Evolutionary conservation across 2,797 vertebrate species (phyloP).

Genomic region (Ispidina picta): DNA sequence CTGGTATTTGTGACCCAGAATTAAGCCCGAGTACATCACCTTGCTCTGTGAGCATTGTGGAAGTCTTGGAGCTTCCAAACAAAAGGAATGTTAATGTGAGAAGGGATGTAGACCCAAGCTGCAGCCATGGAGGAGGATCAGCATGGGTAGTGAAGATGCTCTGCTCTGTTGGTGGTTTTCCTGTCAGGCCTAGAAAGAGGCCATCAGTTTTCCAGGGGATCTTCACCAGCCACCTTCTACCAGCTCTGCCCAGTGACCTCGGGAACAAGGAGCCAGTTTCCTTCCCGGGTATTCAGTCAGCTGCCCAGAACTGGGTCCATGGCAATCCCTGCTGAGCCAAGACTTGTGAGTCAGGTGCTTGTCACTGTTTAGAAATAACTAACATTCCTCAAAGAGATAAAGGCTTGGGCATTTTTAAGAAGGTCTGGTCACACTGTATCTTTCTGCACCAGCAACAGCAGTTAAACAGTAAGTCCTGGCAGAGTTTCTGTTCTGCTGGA

Average conservation of each 20-base stretch:
- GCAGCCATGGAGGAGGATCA: not conserved
- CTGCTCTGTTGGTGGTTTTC: not conserved
- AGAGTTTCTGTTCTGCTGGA: not conserved
- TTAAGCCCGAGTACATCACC: not conserved
- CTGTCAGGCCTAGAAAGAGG: not conserved
- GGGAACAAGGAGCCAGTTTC: not conserved
- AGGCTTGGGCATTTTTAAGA: not conserved
- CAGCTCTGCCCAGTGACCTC: not conserved
- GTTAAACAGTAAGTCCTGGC: not conserved
- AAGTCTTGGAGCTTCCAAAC: not conserved
- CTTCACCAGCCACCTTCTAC: not conserved
- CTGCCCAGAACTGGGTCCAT: not conserved
- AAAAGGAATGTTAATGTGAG: not conserved
- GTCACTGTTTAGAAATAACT: not conserved
- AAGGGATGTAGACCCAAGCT: not conserved
- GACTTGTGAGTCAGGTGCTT: not conserved
- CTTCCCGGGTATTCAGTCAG: not conserved
- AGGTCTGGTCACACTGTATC: not conserved
- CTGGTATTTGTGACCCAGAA: not conserved
- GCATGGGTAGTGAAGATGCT: not conserved
- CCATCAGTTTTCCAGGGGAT: not conserved
- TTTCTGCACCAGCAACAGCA: not conserved
- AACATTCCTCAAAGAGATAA: constrained; percentile 29
- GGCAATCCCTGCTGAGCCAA: not conserved
- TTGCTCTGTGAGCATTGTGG: not conserved